Percentiles rank a stretch among this genome's conserved stretches.
phyloP scores from a whole-genome alignment of 2,797 vertebrate genomes.

The Clamator glandarius region DNA sequence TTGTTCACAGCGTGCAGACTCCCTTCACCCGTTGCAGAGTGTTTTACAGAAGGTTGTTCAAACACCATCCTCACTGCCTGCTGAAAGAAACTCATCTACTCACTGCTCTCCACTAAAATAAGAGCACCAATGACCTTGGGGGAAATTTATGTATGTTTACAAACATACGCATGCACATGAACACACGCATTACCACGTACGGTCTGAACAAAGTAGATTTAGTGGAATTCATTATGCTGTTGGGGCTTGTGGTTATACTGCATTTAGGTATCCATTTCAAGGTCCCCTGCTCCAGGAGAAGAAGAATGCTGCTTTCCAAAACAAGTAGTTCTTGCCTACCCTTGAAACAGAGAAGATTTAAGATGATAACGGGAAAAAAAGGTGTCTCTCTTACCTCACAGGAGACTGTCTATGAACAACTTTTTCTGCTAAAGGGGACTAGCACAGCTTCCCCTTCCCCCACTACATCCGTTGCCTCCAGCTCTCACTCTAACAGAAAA shows the following conservation, averaged over 20 bases:
- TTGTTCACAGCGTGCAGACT: background rate
- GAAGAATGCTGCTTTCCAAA: background rate
- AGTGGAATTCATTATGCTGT: background rate
- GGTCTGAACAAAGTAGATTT: background rate
- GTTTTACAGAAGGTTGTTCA: background rate
- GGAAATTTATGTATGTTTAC: background rate
- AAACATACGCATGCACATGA: fast-evolving
- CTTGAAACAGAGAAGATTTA: background rate
- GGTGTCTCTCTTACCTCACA: background rate
- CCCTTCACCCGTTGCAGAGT: background rate
- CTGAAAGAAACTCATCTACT: background rate
- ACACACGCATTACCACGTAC: background rate
- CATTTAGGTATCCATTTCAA: background rate
- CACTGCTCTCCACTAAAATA: background rate
- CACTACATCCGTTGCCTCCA: background rate
- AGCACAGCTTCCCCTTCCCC: background rate
- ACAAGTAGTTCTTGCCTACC: background rate
- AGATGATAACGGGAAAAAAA: background rate
- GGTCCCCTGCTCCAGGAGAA: background rate
- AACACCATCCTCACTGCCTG: background rate
- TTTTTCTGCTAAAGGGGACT: background rate
- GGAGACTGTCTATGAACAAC: background rate
- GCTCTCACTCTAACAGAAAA: background rate
- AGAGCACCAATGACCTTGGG: background rate
- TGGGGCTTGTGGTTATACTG: background rate